phyloP scores from a whole-genome alignment of 2,888 invertebrate species.

The Stenurella melanura region DNA sequence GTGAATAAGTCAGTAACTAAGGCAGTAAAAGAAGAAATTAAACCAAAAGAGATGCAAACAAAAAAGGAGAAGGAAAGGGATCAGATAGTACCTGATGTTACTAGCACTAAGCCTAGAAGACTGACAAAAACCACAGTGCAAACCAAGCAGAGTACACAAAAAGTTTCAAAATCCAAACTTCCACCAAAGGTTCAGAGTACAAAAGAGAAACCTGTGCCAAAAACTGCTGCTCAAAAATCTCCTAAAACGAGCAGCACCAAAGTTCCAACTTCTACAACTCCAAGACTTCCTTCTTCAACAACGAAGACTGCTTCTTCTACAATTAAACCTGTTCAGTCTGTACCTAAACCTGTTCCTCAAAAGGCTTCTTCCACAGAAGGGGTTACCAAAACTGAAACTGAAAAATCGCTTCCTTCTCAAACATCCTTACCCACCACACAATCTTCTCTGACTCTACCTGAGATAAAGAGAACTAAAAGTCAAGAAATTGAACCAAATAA shows the following conservation, averaged over 20 bases:
- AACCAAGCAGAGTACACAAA: constrained; percentile 54
- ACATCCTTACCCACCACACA: constrained; percentile 68
- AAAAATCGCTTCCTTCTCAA: constrained; percentile 70
- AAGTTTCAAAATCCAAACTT: constrained; percentile 53
- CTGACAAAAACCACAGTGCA: constrained; percentile 56
- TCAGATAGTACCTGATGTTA: constrained; percentile 73
- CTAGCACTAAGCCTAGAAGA: constrained; percentile 60
- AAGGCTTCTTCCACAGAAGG: constrained; percentile 57
- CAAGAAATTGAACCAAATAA: constrained; percentile 77
- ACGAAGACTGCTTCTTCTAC: constrained; percentile 33
- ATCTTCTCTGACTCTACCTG: constrained; percentile 63
- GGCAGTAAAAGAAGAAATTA: constrained; percentile 50
- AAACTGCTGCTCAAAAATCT: constrained; percentile 48
- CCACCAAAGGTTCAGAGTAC: constrained; percentile 51
- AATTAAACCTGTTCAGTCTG: constrained; percentile 27
- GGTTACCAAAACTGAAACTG: constrained; percentile 50
- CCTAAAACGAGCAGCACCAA: constrained; percentile 61
- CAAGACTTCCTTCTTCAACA: constrained; percentile 43
- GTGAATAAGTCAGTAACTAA: neutral
- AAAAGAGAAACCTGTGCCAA: constrained; percentile 53
- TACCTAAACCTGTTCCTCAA: constrained; percentile 51
- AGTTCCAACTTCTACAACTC: neutral
- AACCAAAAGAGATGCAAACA: constrained; percentile 37
- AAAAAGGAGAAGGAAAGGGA: constrained; percentile 69
- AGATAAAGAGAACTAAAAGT: constrained; percentile 77